Evolutionary conservation across 2,113 vertebrate species (phyloP).

Genomic region (Empidonax alnorum): DNA sequence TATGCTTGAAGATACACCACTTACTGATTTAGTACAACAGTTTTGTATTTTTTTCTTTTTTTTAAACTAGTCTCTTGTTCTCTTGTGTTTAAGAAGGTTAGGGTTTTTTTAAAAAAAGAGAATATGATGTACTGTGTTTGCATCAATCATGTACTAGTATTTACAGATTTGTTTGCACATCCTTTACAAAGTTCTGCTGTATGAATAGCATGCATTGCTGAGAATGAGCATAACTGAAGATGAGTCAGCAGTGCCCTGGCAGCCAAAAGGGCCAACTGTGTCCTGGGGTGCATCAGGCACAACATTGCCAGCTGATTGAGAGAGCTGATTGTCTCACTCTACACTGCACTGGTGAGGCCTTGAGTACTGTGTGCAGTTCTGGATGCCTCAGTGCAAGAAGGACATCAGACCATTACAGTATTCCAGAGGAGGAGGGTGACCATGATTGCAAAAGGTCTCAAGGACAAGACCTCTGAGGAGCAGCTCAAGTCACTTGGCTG

Average conservation of each 20-base stretch:
- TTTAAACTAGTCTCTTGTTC: background rate
- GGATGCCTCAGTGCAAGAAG: background rate
- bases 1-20: background rate
- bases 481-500: background rate
- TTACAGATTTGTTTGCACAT: background rate
- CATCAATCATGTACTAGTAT: background rate
- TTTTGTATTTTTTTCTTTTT: background rate
- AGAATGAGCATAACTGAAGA: background rate
- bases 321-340: background rate
- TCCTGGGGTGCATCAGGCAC: background rate
- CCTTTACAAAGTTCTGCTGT: background rate
- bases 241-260: background rate
- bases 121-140: background rate
- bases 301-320: accelerated
- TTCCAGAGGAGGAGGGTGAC: background rate
- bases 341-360: background rate
- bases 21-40: background rate
- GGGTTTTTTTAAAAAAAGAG: background rate
- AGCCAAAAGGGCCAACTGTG: background rate
- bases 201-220: background rate
- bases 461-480: background rate
- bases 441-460: background rate
- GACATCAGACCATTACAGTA: background rate
- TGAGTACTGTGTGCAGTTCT: background rate
- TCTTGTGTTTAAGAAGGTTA: background rate